Conservation (phyloP, 1,140 invertebrate species). For the Drosophila elegans region DNA sequence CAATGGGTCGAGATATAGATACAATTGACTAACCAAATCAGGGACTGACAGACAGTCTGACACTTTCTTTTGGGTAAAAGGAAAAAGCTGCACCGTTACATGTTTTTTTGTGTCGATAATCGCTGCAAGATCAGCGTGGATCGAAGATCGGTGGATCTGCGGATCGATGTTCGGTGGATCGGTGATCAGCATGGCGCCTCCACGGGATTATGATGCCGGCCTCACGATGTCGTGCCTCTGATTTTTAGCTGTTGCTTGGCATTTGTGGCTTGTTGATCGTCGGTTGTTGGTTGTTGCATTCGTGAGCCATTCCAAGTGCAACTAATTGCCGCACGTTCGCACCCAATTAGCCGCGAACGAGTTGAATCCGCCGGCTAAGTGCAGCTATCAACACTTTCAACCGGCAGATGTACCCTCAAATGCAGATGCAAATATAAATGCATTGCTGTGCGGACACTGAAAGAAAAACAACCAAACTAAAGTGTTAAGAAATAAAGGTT, state of each 20-base stretch:
- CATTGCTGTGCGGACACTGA: conserved; percentile 7
- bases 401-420: conserved; percentile 43
- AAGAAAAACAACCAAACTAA: not conserved
- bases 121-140: conserved; percentile 39
- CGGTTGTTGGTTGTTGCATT: conserved; percentile 39
- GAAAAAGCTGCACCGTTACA: conserved; percentile 59
- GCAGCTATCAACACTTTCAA: conserved; percentile 73
- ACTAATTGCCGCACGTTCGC: conserved; percentile 80
- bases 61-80: conserved; percentile 61
- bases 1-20: conserved; percentile 22
- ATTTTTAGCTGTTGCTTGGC: conserved; percentile 7
- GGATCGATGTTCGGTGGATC: conserved; percentile 31
- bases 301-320: conserved; percentile 72
- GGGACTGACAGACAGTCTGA: conserved; percentile 42
- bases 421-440: conserved; percentile 32
- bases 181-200: conserved; percentile 71
- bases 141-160: conserved; percentile 39
- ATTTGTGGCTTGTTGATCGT: conserved; percentile 13
- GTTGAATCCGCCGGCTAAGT: conserved; percentile 68
- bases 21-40: conserved; percentile 48
- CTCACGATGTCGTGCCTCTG: conserved; percentile 54
- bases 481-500: not conserved
- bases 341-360: conserved; percentile 78
- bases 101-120: conserved; percentile 48
- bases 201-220: conserved; percentile 63